A percentile compares a stretch with the other conserved stretches of the same genome.
Evolutionary conservation across 2,797 vertebrate species (phyloP).

Genomic region (Tragelaphus eurycerus): DNA sequence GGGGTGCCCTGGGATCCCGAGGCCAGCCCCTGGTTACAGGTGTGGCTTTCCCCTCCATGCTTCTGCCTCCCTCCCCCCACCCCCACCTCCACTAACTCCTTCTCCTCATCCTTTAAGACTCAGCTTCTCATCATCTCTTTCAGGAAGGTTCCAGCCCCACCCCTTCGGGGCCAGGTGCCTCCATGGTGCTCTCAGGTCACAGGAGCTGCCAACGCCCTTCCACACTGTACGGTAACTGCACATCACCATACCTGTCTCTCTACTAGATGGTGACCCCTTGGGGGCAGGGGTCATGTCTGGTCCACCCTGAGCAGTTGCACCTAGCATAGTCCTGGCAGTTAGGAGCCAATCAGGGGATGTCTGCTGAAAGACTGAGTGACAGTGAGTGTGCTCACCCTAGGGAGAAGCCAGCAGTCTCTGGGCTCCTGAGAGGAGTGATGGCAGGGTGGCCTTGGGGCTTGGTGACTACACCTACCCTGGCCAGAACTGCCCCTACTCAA

Average conservation of each 20-base stretch:
- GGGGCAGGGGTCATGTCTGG: not conserved
- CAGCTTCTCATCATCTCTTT: not conserved
- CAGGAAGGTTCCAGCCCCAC: not conserved
- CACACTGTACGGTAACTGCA: not conserved
- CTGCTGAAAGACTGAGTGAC: not conserved
- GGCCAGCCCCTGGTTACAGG: accelerated
- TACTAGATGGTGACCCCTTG: not conserved
- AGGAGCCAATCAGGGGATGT: not conserved
- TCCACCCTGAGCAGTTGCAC: not conserved
- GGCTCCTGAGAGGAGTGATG: not conserved
- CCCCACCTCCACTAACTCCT: not conserved
- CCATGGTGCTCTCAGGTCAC: not conserved
- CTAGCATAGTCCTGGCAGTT: not conserved
- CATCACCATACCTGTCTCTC: not conserved
- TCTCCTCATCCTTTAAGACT: not conserved
- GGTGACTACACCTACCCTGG: not conserved
- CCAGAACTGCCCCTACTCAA: not conserved
- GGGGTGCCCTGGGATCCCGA: not conserved
- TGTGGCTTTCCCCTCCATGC: not conserved
- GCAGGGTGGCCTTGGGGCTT: not conserved
- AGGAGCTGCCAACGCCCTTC: not conserved
- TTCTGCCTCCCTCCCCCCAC: not conserved
- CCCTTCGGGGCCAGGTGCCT: not conserved
- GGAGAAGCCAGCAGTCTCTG: not conserved
- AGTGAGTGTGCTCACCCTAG: accelerated